Evolutionary conservation across 2,113 vertebrate genomes (phyloP).

Genomic region (Micronycteris hirsuta): DNA sequence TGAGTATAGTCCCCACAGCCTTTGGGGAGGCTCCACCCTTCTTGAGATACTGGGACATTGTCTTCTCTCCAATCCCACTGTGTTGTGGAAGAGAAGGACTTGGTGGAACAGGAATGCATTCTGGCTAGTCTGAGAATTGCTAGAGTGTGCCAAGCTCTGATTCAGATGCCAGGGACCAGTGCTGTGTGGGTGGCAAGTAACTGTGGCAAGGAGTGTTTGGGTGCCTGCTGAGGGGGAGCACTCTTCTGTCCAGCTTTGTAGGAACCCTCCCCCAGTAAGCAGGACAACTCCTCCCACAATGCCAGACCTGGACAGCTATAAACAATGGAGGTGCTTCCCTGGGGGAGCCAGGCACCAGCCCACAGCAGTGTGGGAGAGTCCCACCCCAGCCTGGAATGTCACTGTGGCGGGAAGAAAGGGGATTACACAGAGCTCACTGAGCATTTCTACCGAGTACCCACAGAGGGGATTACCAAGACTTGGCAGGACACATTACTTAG

Average conservation of each 20-base stretch:
- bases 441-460: neutral
- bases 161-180: neutral
- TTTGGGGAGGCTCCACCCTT: neutral
- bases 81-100: neutral
- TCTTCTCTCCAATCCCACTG: neutral
- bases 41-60: constrained; percentile 5
- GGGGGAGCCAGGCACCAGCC: neutral
- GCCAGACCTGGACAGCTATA: neutral
- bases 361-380: neutral
- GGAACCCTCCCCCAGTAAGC: neutral
- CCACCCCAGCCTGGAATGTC: neutral
- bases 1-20: neutral
- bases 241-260: neutral
- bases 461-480: neutral
- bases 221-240: neutral
- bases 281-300: neutral
- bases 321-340: neutral
- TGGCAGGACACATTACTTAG: neutral
- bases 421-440: neutral
- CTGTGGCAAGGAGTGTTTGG: neutral
- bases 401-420: neutral
- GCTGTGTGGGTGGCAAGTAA: neutral
- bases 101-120: neutral
- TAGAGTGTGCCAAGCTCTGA: neutral
- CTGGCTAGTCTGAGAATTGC: neutral